phyloP scores from a whole-genome alignment of 2,113 vertebrate genomes.

The Rhinolophus ferrumequinum region DNA sequence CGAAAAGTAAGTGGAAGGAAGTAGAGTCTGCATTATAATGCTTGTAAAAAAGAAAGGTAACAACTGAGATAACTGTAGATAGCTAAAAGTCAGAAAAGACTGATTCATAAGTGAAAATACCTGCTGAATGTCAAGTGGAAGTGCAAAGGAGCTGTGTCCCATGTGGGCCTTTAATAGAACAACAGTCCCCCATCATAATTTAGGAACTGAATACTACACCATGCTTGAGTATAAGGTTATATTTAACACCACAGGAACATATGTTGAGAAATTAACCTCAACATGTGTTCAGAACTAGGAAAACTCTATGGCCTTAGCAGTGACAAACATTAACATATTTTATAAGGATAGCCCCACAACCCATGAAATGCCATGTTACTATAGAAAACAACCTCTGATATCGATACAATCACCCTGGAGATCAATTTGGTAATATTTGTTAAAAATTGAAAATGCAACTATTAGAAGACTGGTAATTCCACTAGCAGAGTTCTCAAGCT shows the following conservation, averaged over 20 bases:
- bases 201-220: not conserved
- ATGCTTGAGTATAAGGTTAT: not conserved
- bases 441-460: not conserved
- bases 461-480: not conserved
- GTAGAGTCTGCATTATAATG: not conserved
- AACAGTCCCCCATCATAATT: not conserved
- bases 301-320: not conserved
- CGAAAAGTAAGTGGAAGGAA: accelerated
- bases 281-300: not conserved
- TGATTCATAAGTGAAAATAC: not conserved
- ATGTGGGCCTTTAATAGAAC: not conserved
- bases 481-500: not conserved
- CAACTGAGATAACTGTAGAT: not conserved
- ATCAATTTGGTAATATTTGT: not conserved
- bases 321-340: not conserved
- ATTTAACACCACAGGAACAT: not conserved
- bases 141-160: not conserved
- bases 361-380: not conserved
- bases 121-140: not conserved
- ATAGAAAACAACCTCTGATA: not conserved
- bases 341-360: not conserved
- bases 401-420: not conserved
- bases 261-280: not conserved
- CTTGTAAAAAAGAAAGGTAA: not conserved
- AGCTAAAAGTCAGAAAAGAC: not conserved